Evolutionary conservation across 2,797 vertebrate genomes (phyloP).

Genomic region (Sparidentex hasta): DNA sequence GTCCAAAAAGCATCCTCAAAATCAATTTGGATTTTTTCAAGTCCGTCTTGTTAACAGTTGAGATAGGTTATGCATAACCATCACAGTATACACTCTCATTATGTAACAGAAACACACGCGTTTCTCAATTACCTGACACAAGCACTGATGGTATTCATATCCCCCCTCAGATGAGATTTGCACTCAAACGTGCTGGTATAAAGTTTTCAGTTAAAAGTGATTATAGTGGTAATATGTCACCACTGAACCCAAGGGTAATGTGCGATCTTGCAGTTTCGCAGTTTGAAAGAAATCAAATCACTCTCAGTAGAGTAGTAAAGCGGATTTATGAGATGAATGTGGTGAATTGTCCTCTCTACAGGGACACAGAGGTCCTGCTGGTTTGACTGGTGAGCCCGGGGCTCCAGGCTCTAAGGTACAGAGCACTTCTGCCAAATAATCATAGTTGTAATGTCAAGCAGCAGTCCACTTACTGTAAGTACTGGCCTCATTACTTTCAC

Average conservation of each 20-base stretch:
- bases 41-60: background rate
- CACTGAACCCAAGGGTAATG: background rate
- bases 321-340: background rate
- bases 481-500: background rate
- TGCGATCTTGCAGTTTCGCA: background rate
- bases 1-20: background rate
- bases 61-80: background rate
- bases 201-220: too few relatives aligned
- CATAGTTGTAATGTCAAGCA: background rate
- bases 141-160: background rate
- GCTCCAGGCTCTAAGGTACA: constrained; percentile 76
- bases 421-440: background rate
- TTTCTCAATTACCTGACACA: background rate
- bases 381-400: constrained; percentile 70
- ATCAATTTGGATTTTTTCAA: background rate
- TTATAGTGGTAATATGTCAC: background rate
- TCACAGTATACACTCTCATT: background rate
- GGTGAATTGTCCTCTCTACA: constrained; percentile 38
- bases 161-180: background rate
- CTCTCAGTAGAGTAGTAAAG: background rate
- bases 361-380: constrained; percentile 76
- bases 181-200: background rate
- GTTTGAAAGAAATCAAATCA: background rate
- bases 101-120: background rate
- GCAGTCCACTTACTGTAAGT: background rate